These are phyloP conservation scores for Squalus acanthias DNA, from an alignment of 2,797 vertebrate genomes.

Conservation along the genomic window DNA sequence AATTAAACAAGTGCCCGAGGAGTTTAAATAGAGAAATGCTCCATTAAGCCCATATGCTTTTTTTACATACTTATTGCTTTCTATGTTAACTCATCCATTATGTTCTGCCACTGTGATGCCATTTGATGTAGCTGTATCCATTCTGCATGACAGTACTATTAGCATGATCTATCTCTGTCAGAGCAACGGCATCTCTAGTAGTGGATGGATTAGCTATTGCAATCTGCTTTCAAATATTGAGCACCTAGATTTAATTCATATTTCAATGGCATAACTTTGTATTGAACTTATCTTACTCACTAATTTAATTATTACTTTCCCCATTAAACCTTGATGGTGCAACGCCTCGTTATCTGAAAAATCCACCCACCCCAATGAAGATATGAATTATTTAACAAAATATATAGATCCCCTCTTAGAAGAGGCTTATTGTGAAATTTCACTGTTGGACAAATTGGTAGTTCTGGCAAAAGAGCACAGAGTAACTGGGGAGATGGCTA, in stretches of 20 bases:
- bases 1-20: background rate
- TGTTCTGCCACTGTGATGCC: background rate
- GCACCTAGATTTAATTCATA: background rate
- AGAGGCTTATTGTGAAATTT: background rate
- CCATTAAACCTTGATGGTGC: background rate
- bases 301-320: background rate
- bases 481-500: background rate
- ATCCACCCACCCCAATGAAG: background rate
- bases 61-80: background rate
- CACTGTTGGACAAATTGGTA: background rate
- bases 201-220: background rate
- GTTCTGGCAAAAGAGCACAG: background rate
- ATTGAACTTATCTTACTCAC: background rate
- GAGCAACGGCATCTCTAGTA: background rate
- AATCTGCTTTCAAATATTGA: constrained; percentile 15
- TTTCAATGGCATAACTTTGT: background rate
- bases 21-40: constrained; percentile 15
- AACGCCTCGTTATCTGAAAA: background rate
- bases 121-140: background rate
- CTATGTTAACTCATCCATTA: background rate
- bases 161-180: constrained; percentile 8
- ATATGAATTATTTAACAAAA: background rate
- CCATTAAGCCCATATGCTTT: constrained; percentile 15
- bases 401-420: background rate
- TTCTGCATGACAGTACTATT: background rate